A percentile compares a stretch with the other conserved stretches of the same genome.
Evolutionary conservation across 2,113 vertebrate species (phyloP).

Genomic region (Notiomystis cincta): DNA sequence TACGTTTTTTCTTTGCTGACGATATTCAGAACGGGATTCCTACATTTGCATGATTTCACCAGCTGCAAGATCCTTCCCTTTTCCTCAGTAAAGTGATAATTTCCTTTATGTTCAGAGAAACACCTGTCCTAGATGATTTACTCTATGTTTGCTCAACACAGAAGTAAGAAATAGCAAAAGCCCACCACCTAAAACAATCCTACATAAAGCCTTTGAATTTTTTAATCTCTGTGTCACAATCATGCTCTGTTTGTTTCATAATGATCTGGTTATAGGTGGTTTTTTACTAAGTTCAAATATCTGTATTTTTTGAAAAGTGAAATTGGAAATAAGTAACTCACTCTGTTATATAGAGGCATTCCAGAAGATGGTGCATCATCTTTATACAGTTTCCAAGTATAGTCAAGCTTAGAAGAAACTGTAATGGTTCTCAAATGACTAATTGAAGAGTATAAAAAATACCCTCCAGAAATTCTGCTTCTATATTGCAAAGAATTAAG

Average conservation of each 20-base stretch:
- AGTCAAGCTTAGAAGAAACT: neutral
- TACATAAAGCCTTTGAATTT: neutral
- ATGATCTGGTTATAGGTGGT: neutral
- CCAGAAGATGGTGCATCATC: neutral
- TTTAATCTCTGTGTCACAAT: neutral
- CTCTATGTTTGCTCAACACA: neutral
- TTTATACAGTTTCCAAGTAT: neutral
- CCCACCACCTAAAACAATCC: neutral
- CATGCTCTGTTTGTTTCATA: neutral
- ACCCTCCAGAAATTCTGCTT: conserved; percentile 21
- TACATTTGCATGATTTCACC: neutral
- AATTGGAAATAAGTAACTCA: neutral
- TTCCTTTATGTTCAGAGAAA: neutral
- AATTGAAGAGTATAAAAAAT: neutral
- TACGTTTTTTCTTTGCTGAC: neutral
- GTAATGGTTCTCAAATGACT: conserved; percentile 1
- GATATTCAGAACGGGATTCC: neutral
- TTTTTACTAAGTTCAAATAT: neutral
- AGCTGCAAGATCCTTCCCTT: neutral
- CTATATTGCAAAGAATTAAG: neutral
- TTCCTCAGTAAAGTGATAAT: neutral
- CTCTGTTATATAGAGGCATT: neutral
- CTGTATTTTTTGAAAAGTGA: neutral
- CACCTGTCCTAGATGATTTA: neutral
- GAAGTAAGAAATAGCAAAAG: neutral